Percentiles rank a stretch among this genome's conserved stretches.
Evolutionary conservation across 2,113 vertebrate species (phyloP).

Genomic region (Sarotherodon lohbergeri): DNA sequence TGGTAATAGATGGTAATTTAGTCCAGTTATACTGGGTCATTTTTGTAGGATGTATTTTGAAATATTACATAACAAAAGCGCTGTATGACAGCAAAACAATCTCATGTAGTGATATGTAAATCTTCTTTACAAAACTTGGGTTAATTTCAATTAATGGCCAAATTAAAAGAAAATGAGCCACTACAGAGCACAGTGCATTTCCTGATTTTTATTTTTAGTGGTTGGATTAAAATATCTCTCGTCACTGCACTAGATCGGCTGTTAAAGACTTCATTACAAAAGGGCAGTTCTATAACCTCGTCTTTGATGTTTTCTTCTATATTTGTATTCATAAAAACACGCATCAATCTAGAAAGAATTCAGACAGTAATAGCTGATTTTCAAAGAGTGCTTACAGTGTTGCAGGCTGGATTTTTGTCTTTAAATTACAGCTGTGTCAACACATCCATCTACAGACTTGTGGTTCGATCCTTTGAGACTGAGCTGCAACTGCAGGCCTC

Average conservation of each 20-base stretch:
- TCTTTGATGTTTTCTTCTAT: not conserved
- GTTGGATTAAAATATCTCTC: not conserved
- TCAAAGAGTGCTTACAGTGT: not conserved
- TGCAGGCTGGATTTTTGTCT: not conserved
- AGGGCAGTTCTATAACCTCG: not conserved
- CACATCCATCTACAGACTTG: conserved; percentile 13
- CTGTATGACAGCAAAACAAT: not conserved
- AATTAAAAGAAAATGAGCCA: not conserved
- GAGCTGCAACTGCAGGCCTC: not conserved
- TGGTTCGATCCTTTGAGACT: not conserved
- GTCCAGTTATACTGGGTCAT: not conserved
- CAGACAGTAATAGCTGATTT: not conserved
- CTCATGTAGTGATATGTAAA: not conserved
- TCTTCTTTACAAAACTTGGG: not conserved
- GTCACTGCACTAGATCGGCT: not conserved
- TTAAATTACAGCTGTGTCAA: conserved; percentile 15
- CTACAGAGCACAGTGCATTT: not conserved
- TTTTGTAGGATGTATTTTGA: not conserved
- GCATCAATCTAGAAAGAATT: not conserved
- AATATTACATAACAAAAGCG: not conserved
- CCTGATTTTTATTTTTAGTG: not conserved
- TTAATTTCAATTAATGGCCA: not conserved
- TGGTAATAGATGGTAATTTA: not conserved
- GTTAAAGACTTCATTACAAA: not conserved
- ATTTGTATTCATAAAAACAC: not conserved